Percentiles rank a stretch among this genome's conserved stretches.
Conservation (phyloP, 1,140 invertebrate genomes). For the Caligus rogercresseyi region DNA sequence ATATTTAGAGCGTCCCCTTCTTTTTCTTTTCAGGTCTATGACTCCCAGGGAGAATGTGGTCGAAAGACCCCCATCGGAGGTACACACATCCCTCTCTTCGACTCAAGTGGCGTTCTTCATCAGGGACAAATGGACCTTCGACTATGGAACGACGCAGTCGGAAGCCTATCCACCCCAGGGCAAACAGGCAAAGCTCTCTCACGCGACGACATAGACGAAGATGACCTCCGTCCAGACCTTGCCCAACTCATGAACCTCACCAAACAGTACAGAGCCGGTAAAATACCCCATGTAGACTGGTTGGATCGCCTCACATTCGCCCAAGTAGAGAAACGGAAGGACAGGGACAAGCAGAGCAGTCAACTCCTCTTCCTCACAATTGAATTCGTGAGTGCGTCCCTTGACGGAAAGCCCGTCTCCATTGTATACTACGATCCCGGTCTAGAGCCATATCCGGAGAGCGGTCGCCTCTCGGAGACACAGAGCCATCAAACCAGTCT, state of each 20-base stretch:
- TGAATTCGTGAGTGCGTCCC: constrained; percentile 62
- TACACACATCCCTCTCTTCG: constrained; percentile 1
- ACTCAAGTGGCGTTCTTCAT: background rate
- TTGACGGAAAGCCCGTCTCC: constrained; percentile 47
- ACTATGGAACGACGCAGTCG: background rate
- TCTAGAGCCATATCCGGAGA: constrained; percentile 17
- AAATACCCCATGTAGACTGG: constrained; percentile 91
- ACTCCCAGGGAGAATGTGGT: constrained; percentile 75
- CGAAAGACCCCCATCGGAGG: constrained; percentile 34
- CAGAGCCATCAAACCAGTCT: background rate
- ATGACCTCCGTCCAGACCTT: background rate
- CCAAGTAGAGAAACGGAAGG: constrained; percentile 88
- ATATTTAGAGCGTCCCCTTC: too few relatives aligned
- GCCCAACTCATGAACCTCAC: constrained; percentile 39
- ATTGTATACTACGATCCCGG: constrained; percentile 40
- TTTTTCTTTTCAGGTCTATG: constrained; percentile 75
- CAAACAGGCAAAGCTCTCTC: constrained; percentile 39
- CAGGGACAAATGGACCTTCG: constrained; percentile 11
- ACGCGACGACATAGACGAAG: constrained; percentile 48
- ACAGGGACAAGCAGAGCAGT: constrained; percentile 75
- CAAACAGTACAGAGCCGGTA: constrained; percentile 84
- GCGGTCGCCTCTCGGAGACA: constrained; percentile 3
- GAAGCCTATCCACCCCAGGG: background rate
- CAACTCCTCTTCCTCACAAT: constrained; percentile 89
- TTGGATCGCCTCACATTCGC: constrained; percentile 83